Percentiles rank a stretch among this genome's conserved stretches.
Evolutionary conservation across 2,888 invertebrate species (phyloP).

Genomic region (Spodoptera littoralis): DNA sequence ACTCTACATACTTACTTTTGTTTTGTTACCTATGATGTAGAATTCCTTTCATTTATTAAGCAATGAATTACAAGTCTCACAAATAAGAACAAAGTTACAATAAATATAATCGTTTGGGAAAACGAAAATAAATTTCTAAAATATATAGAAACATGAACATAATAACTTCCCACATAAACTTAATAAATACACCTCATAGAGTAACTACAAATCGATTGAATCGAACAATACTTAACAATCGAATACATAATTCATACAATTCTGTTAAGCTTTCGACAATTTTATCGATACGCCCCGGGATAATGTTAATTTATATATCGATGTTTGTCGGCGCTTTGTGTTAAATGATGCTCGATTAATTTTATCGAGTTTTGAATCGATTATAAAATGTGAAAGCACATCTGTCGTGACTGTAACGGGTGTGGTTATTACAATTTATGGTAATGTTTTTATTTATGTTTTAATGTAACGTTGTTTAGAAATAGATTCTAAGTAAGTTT

Average conservation of each 20-base stretch:
- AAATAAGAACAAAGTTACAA: too few relatives aligned
- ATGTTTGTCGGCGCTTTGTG: constrained; percentile 61
- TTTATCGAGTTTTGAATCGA: constrained; percentile 58
- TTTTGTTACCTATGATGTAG: too few relatives aligned
- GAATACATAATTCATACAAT: constrained; percentile 61
- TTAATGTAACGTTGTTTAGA: constrained; percentile 1
- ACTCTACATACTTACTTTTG: too few relatives aligned
- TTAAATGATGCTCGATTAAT: constrained; percentile 67
- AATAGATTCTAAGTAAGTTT: not conserved
- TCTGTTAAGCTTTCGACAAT: constrained; percentile 65
- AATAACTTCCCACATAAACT: constrained; percentile 37
- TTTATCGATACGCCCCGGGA: constrained; percentile 62
- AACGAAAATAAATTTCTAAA: not conserved
- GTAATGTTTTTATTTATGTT: constrained; percentile 57
- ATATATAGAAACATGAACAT: constrained; percentile 18
- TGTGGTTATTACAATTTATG: constrained; percentile 58
- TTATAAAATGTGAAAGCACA: constrained; percentile 66
- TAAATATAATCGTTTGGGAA: too few relatives aligned
- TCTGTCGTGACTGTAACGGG: constrained; percentile 67
- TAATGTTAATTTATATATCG: constrained; percentile 62
- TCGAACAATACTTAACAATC: constrained; percentile 57
- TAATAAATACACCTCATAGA: constrained; percentile 47
- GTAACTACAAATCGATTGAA: constrained; percentile 56
- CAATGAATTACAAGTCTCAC: too few relatives aligned
- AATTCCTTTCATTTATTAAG: too few relatives aligned